Evolutionary conservation across 2,888 invertebrate species (phyloP), one percentile per base, ranked within the genome.

Genomic region (Leucania comma): DNA sequence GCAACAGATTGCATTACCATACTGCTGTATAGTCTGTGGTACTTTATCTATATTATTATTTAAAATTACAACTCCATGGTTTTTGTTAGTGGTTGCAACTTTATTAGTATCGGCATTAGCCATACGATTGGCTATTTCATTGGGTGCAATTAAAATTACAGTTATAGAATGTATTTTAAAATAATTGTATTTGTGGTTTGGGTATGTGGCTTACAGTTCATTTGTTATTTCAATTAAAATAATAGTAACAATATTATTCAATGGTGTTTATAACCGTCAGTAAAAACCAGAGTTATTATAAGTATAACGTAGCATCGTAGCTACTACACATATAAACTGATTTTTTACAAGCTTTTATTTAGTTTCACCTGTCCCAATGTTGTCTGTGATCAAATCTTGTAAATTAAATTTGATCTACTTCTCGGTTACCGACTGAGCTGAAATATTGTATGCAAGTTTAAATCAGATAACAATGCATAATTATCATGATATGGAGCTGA

Each of bases 121-220:
- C 32, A 50, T 57, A 24, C 53, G 46, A 64, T 56, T 56, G 38
- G 48, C 24, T 64, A 64, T 78, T 75, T 72, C 29, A 78, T 72
- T 78, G 64, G 20, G 17, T 59, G 56, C 51, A 57, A 60, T 42
- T 51, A 56, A 71, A 75, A 38, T 10, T 64, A 51, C 42, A 4
- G 17, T 17, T 4, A 38, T 14, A 38, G 3, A 10, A 35, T 53
- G 22, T 38, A 46, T 73, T 64, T 67, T 2, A 20, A 24, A 71
- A 62, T 59, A 35, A 78, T 64, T 57, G 56, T 64, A 48, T 69
- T 64, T 56, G 56, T 63, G 74, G 59, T 62, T 26, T 4, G 35
- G 22, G 56, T n/a, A 46, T 58, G 48, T 26, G 62, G 51, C 65
- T 61, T 38, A 26, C 20, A 53, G 29, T 65, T 58, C 46, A 79